Conservation (phyloP, 2,888 invertebrate genomes). For the Homarus gammarus region DNA sequence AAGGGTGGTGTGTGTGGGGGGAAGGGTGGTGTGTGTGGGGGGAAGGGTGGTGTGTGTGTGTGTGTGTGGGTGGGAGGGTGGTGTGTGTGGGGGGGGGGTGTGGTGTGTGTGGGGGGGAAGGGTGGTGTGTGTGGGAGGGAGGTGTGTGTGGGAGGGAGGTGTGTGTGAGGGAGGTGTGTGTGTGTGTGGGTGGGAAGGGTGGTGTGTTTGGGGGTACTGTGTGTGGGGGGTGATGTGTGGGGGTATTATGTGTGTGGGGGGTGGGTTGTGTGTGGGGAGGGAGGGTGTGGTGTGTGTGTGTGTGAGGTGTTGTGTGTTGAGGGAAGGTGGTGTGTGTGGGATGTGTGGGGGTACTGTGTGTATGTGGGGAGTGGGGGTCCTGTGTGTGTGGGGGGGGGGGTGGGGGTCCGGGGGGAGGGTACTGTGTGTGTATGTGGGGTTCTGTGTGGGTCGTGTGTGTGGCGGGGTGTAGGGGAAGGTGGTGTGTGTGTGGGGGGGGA, state of each 20-base stretch:
- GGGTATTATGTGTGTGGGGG: neutral
- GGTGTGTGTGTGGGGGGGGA: no score
- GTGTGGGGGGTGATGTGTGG: neutral
- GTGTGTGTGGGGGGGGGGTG: neutral
- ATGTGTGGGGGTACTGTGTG: neutral
- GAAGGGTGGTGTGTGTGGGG: neutral
- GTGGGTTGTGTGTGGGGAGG: neutral
- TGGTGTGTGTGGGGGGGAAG: neutral
- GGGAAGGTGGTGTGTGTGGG: neutral
- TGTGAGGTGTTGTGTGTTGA: neutral
- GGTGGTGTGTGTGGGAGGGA: neutral
- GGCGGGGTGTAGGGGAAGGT: no score
- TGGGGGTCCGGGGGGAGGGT: no score
- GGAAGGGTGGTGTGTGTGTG: neutral
- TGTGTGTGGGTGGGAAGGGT: neutral
- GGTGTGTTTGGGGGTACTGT: neutral
- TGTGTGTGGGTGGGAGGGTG: neutral
- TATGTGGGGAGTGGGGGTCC: neutral
- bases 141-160: no score
- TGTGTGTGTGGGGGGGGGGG: neutral
- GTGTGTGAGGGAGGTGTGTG: no score
- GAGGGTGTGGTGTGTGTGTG: neutral
- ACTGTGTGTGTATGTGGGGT: no score
- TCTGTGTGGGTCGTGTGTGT: no score
- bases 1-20: conserved; percentile 8